phyloP scores from a whole-genome alignment of 2,888 invertebrate genomes.

The Timema podura region DNA sequence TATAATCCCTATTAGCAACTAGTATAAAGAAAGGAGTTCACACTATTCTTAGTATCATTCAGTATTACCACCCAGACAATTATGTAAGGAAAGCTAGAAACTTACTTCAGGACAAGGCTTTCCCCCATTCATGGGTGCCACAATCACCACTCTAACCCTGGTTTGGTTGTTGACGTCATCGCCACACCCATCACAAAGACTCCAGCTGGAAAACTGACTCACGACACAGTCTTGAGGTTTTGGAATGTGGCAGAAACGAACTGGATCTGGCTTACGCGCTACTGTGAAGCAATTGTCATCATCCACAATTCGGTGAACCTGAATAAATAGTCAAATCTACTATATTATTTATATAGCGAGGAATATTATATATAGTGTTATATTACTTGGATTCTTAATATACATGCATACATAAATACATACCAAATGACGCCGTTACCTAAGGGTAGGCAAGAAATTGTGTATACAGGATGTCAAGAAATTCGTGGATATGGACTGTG shows the following conservation, averaged over 20 bases:
- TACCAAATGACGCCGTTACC: too few species aligned
- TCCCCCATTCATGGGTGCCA: constrained; percentile 42
- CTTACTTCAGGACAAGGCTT: constrained; percentile 39
- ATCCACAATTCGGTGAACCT: constrained; percentile 38
- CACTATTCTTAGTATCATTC: neutral
- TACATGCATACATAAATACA: too few species aligned
- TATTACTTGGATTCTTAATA: too few species aligned
- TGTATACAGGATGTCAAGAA: too few species aligned
- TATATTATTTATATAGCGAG: too few species aligned
- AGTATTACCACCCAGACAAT: neutral
- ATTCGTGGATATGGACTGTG: too few species aligned
- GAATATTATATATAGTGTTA: too few species aligned
- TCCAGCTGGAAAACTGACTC: constrained; percentile 38
- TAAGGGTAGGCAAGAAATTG: too few species aligned
- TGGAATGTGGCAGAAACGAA: constrained; percentile 39
- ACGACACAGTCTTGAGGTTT: constrained; percentile 41
- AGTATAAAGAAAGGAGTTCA: too few species aligned
- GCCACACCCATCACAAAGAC: constrained; percentile 32
- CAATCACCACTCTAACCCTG: constrained; percentile 38
- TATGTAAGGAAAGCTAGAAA: too few species aligned
- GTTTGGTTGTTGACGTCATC: constrained; percentile 33
- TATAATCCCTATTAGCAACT: too few species aligned
- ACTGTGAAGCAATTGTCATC: constrained; percentile 40
- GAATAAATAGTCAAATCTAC: too few species aligned
- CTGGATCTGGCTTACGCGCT: constrained; percentile 37